Conservation (phyloP, 64 coral and sea anemone genomes). For the Pachyseris speciosa region DNA sequence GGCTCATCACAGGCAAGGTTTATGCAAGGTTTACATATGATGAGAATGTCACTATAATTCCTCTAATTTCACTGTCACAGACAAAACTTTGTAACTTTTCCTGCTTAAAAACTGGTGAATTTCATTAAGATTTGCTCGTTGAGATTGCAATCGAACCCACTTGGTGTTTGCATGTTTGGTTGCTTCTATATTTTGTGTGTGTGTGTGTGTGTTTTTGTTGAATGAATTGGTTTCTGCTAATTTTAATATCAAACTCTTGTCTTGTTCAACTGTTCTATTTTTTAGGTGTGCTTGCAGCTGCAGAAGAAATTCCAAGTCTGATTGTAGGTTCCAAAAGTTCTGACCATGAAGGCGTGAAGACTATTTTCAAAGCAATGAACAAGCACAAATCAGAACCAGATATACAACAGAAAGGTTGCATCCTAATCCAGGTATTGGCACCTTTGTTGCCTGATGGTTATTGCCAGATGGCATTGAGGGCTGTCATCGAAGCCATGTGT, state of each 20-base stretch:
- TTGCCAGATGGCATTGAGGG: conserved; percentile 25
- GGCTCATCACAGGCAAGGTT: too few relatives aligned
- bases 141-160: too few relatives aligned
- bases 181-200: background rate
- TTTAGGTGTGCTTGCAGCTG: conserved; percentile 83
- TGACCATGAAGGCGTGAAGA: conserved; percentile 45
- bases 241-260: background rate
- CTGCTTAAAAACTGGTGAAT: too few relatives aligned
- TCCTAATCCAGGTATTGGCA: conserved; percentile 73
- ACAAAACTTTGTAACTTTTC: too few relatives aligned
- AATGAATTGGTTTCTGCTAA: background rate
- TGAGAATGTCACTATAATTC: too few relatives aligned
- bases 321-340: conserved; percentile 38
- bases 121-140: too few relatives aligned
- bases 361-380: conserved; percentile 66
- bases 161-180: background rate
- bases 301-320: conserved; percentile 73
- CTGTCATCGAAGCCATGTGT: conserved; percentile 73
- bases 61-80: too few relatives aligned
- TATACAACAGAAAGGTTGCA: conserved; percentile 86
- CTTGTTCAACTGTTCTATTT: background rate
- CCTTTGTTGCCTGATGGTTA: conserved; percentile 49
- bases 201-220: too few relatives aligned
- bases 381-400: conserved; percentile 18
- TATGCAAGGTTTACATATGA: too few relatives aligned